Percentiles rank a stretch among this genome's conserved stretches.
phyloP scores from a whole-genome alignment of 2,113 vertebrate genomes.

The Nothocercus julius region DNA sequence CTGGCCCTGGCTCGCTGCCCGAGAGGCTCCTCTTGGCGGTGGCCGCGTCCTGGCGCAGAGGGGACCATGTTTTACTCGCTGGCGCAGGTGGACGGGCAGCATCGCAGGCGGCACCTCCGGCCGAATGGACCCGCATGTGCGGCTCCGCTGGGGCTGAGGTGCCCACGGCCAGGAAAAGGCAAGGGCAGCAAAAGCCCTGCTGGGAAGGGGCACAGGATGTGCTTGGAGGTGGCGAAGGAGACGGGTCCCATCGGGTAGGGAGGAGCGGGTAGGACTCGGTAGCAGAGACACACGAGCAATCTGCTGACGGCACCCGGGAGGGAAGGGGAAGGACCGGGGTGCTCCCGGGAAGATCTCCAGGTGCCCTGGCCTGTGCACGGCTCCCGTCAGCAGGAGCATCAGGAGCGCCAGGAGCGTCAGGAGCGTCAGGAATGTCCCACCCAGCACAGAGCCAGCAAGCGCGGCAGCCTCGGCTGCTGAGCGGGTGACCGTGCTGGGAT shows the following conservation, averaged over 20 bases:
- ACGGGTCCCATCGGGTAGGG: neutral
- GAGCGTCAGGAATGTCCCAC: neutral
- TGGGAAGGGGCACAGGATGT: neutral
- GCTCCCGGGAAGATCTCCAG: neutral
- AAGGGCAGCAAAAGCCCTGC: neutral
- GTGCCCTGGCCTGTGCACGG: no score
- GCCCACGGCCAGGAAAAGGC: no score
- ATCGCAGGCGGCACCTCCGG: no score
- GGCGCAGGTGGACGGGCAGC: no score
- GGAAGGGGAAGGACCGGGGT: neutral
- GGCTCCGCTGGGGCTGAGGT: no score
- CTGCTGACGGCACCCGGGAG: neutral
- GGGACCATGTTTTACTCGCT: no score
- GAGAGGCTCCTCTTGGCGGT: no score
- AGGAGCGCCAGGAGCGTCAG: no score
- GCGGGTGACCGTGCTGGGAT: fast-evolving
- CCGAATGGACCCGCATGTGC: no score
- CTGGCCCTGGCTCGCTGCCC: no score
- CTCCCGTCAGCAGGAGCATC: neutral
- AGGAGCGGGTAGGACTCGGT: neutral
- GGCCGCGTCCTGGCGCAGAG: no score
- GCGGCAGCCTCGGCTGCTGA: fast-evolving
- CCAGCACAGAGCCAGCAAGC: neutral
- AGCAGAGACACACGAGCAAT: neutral
- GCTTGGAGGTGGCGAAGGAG: neutral